These are phyloP conservation scores for Diplosoma virens DNA, from an alignment of 23 tunicate genomes.

Conservation along the genomic window DNA sequence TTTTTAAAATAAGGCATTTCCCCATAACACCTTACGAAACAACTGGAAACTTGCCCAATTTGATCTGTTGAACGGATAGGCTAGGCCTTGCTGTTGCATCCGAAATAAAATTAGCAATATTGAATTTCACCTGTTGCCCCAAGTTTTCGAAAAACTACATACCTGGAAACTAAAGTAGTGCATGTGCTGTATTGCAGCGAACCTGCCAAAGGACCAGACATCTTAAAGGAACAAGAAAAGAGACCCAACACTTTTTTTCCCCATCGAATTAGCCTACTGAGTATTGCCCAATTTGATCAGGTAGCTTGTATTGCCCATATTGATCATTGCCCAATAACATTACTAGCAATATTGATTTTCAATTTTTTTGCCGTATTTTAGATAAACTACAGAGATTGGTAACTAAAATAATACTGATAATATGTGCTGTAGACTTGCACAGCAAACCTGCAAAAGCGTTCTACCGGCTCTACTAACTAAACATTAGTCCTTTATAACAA, in stretches of 20 bases:
- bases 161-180: not conserved
- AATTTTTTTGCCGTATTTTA: not conserved
- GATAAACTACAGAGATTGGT: not conserved
- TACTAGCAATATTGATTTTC: not conserved
- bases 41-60: too few relatives aligned
- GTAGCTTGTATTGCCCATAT: not conserved
- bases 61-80: too few relatives aligned
- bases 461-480: too few relatives aligned
- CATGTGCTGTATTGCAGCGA: not conserved
- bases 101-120: not conserved
- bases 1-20: not conserved
- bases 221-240: too few relatives aligned
- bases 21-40: too few relatives aligned
- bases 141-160: not conserved
- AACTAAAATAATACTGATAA: not conserved
- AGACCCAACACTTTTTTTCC: not conserved
- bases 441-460: too few relatives aligned
- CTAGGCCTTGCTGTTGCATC: not conserved
- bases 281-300: too few relatives aligned
- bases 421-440: not conserved
- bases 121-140: not conserved
- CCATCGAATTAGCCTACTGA: not conserved
- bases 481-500: not conserved
- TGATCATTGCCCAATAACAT: not conserved
- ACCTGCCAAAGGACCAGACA: too few relatives aligned